phyloP scores from a whole-genome alignment of 2,113 vertebrate species.

The Meriones unguiculatus region DNA sequence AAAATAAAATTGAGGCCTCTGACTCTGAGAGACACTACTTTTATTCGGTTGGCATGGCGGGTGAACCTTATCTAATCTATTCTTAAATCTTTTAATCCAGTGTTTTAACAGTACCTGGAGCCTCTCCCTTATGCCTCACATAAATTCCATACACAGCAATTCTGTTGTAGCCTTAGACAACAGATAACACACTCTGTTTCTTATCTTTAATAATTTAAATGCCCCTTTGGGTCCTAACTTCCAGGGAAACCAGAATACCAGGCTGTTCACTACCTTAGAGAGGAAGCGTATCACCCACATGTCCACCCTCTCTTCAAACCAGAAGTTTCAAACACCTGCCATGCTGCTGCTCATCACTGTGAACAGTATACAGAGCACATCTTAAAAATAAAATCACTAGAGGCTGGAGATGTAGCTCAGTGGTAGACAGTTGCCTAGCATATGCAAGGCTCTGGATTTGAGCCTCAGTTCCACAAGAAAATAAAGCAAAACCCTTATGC shows the following conservation, averaged over 20 bases:
- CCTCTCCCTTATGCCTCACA: background rate
- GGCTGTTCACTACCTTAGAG: background rate
- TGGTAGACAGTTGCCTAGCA: background rate
- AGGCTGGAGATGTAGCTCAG: background rate
- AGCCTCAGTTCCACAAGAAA: background rate
- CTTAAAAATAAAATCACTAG: background rate
- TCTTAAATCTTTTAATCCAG: slow-evolving; percentile 51
- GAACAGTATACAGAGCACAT: background rate
- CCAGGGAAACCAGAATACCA: background rate
- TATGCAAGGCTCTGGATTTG: background rate
- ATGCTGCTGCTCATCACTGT: background rate
- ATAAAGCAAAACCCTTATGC: slow-evolving; percentile 14
- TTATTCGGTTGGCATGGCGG: slow-evolving; percentile 21
- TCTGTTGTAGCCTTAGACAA: background rate
- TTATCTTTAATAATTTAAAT: slow-evolving; percentile 42
- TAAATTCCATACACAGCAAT: background rate
- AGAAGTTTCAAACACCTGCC: background rate
- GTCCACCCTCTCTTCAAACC: slow-evolving; percentile 1
- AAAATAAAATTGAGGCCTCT: slow-evolving; percentile 51
- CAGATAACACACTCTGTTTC: slow-evolving; percentile 28
- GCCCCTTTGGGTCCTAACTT: background rate
- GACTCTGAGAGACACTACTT: background rate
- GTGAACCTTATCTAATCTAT: slow-evolving; percentile 2
- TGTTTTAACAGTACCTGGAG: slow-evolving; percentile 38
- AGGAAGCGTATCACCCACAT: background rate